Conservation (phyloP, 1,140 invertebrate species). For the Ceratosolen fusciceps region DNA sequence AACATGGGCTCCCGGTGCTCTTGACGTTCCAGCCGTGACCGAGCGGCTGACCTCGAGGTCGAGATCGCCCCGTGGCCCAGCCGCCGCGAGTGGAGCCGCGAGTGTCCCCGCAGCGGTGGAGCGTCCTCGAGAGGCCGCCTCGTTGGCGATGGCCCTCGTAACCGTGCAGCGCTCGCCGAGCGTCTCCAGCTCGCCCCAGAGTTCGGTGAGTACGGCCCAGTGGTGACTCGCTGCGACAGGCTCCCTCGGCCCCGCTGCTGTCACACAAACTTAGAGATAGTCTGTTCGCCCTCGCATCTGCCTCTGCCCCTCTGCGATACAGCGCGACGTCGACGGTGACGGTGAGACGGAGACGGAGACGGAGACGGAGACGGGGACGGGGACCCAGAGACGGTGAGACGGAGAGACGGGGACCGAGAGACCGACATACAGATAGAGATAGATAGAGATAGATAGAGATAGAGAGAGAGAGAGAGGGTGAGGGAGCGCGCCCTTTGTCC, state of each 20-base stretch:
- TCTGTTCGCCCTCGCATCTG: too few species aligned
- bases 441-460: not conserved
- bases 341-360: too few species aligned
- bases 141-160: slow-evolving; percentile 77
- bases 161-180: slow-evolving; percentile 80
- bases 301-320: too few species aligned
- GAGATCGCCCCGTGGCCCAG: not conserved
- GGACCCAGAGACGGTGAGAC: too few species aligned
- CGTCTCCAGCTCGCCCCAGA: slow-evolving; percentile 77
- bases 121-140: not conserved
- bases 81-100: slow-evolving; percentile 11
- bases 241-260: too few species aligned
- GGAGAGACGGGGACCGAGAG: not conserved
- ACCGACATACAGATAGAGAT: not conserved
- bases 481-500: not conserved
- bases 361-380: too few species aligned
- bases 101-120: not conserved
- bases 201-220: slow-evolving; percentile 71
- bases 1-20: slow-evolving; percentile 61
- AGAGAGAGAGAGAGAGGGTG: not conserved
- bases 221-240: too few species aligned
- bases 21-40: slow-evolving; percentile 54
- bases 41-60: slow-evolving; percentile 2
- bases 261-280: too few species aligned
- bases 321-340: too few species aligned